Conservation (phyloP, 2,113 vertebrate species). For the Cyphomyrus plagiostoma region DNA sequence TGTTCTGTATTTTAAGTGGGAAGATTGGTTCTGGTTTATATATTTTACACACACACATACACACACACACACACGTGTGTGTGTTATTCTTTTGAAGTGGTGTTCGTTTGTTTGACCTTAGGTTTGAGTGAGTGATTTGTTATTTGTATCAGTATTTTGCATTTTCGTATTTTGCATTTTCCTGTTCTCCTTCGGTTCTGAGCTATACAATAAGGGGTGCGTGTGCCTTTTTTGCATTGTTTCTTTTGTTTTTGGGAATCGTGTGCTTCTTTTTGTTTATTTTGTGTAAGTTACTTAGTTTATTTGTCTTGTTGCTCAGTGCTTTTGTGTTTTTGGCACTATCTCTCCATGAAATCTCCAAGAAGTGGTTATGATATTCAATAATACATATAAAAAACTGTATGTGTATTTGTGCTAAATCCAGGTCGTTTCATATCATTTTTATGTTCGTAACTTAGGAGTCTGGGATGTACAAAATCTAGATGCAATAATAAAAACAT, state of each 20-base stretch:
- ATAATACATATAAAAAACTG: background rate
- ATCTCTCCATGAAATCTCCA: background rate
- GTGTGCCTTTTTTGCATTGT: background rate
- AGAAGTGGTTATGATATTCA: background rate
- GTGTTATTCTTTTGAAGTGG: background rate
- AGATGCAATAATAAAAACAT: background rate
- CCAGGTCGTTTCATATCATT: background rate
- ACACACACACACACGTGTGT: background rate
- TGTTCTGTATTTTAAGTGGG: background rate
- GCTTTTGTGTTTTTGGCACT: background rate
- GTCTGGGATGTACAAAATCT: background rate
- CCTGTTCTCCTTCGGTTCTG: background rate
- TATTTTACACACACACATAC: too few relatives aligned
- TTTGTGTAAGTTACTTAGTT: background rate
- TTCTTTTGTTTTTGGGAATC: background rate
- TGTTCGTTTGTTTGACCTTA: background rate
- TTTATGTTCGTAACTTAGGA: background rate
- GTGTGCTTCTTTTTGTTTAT: background rate
- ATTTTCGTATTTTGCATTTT: background rate
- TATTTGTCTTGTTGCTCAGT: background rate
- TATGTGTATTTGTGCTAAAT: background rate
- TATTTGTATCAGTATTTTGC: too few relatives aligned
- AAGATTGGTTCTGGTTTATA: background rate
- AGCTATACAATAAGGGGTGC: background rate
- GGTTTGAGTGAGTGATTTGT: background rate